Base-by-base conservation (phyloP, 2,888 invertebrate genomes). In the Stenurella melanura region DNA sequence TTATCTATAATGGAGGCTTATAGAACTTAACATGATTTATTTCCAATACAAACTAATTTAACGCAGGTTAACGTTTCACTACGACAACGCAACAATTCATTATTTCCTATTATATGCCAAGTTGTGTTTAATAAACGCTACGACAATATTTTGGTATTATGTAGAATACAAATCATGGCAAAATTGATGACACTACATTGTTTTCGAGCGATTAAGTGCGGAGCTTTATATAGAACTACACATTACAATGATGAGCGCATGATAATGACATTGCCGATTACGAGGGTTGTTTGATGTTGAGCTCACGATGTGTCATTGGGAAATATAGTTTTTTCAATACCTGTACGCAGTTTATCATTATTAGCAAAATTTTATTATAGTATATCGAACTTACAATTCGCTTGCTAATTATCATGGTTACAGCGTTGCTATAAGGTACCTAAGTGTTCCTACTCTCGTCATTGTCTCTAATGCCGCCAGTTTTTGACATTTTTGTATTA, bases 61-160 rank as follows among this genome's bases (percentile, higher is more conserved):
- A 79, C 74, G 80, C 77, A 75, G 78, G 78, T 78, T 78, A 75
- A 54, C 73, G 73, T 78, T 75, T 76, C 68, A 56, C 18, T 60
- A 42, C 54, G 60, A 68, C 72, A 54, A 38, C 11, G 71, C 66
- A 66, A 75, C 71, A 42, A 75, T 71, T 71, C 64, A 75, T 70
- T 70, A 57, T 64, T 26, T 58, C 61, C 75, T 63, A 71, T 75
- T 75, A 70, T 70, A 64, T 38, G 73, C 34, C 73, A 66, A 66
- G 73, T 75, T 64, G 63, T 64, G 66, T 71, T 67, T 71, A 60
- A 66, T 64, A 67, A 69, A 50, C 50, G 72, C 26, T 21, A 50
- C 17, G 61, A 67, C 67, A 67, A 63, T 63, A 72, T 63, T 72
- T 58, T 63, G 50, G 72, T 19, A 72, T 72, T 72, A 72, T 63